These are phyloP conservation scores for Maniola hyperantus DNA, from an alignment of 2,888 invertebrate genomes.

Conservation along the genomic window DNA sequence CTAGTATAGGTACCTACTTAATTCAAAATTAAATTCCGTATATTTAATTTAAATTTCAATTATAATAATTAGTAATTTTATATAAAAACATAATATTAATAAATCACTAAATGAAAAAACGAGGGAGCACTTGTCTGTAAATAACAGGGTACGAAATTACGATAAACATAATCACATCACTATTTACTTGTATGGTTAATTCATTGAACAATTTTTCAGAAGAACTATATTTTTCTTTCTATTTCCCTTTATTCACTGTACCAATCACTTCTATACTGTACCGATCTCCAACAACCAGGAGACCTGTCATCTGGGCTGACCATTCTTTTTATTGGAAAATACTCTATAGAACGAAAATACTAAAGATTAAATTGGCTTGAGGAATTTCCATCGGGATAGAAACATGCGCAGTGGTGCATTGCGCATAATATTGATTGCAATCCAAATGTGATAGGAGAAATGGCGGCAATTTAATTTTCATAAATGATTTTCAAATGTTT, in stretches of 20 bases:
- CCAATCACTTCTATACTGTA: constrained; percentile 67
- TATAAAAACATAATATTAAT: background rate
- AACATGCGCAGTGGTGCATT: constrained; percentile 78
- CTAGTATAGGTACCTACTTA: too few relatives aligned
- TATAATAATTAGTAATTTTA: too few relatives aligned
- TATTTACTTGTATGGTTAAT: constrained; percentile 17
- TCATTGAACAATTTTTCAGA: constrained; percentile 18
- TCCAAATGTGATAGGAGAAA: constrained; percentile 67
- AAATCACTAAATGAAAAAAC: constrained; percentile 32
- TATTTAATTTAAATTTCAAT: too few relatives aligned
- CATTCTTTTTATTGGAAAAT: constrained; percentile 23
- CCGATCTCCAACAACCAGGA: constrained; percentile 52
- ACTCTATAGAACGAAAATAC: constrained; percentile 23
- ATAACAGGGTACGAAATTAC: constrained; percentile 25
- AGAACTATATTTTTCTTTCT: constrained; percentile 22
- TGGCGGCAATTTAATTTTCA: constrained; percentile 67
- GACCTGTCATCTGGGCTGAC: constrained; percentile 67
- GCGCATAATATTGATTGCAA: constrained; percentile 79
- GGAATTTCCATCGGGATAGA: constrained; percentile 48
- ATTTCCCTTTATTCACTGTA: constrained; percentile 51
- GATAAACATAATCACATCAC: constrained; percentile 32
- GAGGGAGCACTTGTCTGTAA: constrained; percentile 26
- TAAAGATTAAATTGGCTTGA: constrained; percentile 45
- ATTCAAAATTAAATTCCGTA: too few relatives aligned
- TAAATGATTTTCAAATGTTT: constrained; percentile 16